Percentiles rank a stretch among this genome's conserved stretches.
Conservation (phyloP, 2,113 vertebrate species). For the Poecilia latipinna region DNA sequence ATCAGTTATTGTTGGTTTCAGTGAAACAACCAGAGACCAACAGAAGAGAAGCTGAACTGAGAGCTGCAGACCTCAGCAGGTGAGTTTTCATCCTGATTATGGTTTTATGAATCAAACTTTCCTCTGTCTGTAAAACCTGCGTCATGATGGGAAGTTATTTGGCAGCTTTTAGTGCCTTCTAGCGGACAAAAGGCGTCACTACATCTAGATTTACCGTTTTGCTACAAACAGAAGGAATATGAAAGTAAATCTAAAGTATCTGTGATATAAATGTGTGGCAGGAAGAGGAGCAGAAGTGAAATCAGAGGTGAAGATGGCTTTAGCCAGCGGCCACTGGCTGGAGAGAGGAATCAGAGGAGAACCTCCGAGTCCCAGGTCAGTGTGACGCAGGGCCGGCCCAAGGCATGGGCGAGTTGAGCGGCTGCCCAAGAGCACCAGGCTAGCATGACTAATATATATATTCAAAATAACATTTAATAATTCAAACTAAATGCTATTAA, state of each 20-base stretch:
- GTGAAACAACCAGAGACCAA: not conserved
- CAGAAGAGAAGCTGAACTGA: not conserved
- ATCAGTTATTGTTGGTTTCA: not conserved
- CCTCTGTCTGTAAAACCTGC: not conserved
- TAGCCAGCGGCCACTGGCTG: slow-evolving; percentile 80
- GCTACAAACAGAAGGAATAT: too few relatives aligned
- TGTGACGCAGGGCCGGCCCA: not conserved
- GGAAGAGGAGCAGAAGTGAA: not conserved
- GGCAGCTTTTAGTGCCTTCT: not conserved
- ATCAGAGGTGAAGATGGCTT: slow-evolving; percentile 59
- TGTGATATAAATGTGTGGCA: not conserved
- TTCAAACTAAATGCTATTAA: too few relatives aligned
- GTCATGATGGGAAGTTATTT: not conserved
- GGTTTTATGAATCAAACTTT: not conserved
- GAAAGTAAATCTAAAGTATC: not conserved
- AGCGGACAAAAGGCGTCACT: not conserved
- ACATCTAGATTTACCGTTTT: too few relatives aligned
- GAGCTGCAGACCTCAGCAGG: slow-evolving; percentile 14
- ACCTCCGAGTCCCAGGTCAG: slow-evolving; percentile 71
- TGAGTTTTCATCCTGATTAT: slow-evolving; percentile 16
- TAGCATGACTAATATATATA: too few relatives aligned
- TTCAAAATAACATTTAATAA: too few relatives aligned
- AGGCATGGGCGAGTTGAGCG: too few relatives aligned
- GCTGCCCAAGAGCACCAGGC: too few relatives aligned
- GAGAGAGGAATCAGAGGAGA: slow-evolving; percentile 70